phyloP scores from a whole-genome alignment of 1,140 invertebrate genomes.

The Pseudomyrmex cubaensis region DNA sequence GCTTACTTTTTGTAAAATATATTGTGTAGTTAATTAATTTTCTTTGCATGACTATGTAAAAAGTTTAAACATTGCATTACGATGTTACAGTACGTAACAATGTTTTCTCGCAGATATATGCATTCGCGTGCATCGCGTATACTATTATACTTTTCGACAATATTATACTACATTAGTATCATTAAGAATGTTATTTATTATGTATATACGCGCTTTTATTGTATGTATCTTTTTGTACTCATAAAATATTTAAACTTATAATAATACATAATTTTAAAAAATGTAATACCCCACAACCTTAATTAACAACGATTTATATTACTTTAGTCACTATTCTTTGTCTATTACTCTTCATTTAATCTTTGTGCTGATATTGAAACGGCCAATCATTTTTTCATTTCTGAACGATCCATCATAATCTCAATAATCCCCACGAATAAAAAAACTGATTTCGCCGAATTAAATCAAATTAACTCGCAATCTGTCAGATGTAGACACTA shows the following conservation, averaged over 20 bases:
- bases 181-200: no score
- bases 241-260: no score
- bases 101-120: no score
- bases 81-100: no score
- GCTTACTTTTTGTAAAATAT: neutral
- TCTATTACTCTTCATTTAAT: conserved; percentile 20
- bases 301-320: conserved; percentile 17
- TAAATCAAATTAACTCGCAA: conserved; percentile 13
- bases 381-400: neutral
- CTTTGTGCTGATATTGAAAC: neutral
- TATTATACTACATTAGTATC: no score
- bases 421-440: neutral
- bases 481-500: neutral
- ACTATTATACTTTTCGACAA: no score
- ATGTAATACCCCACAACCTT: neutral
- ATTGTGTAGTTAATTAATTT: no score
- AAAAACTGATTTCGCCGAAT: neutral
- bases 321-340: conserved; percentile 1
- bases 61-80: no score
- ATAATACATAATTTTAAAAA: conserved; percentile 6
- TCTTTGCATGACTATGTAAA: no score
- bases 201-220: no score
- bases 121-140: no score
- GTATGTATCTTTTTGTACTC: no score
- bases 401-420: conserved; percentile 2